phyloP scores from a whole-genome alignment of 2,888 invertebrate genomes.

The Bibio marci region DNA sequence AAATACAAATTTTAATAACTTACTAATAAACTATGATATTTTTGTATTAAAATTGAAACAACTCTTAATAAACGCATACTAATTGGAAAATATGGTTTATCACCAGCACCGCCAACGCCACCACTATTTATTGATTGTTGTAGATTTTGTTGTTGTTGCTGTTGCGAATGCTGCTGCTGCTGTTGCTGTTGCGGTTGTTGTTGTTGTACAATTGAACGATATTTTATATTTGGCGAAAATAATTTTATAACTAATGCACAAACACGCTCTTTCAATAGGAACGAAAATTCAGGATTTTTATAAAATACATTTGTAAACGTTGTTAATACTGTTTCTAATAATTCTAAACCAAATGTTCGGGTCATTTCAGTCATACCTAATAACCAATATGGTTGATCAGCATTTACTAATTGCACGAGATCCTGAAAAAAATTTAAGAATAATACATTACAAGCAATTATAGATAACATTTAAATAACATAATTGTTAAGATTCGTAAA shows the following conservation, averaged over 20 bases:
- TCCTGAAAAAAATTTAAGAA: slow-evolving; percentile 50
- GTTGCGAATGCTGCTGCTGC: slow-evolving; percentile 37
- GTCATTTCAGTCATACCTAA: slow-evolving; percentile 95
- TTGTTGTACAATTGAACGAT: slow-evolving; percentile 42
- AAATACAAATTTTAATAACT: slow-evolving; percentile 16
- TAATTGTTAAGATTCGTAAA: background rate
- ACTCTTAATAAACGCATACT: slow-evolving; percentile 87
- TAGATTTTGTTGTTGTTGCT: too few relatives aligned
- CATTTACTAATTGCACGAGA: slow-evolving; percentile 89
- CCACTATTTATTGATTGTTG: too few relatives aligned
- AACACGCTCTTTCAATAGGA: slow-evolving; percentile 87
- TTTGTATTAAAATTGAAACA: slow-evolving; percentile 82
- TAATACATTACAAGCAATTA: background rate
- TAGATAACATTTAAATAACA: background rate
- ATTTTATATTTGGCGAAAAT: slow-evolving; percentile 97
- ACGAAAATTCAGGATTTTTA: slow-evolving; percentile 87
- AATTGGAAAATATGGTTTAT: slow-evolving; percentile 92
- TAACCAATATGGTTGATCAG: slow-evolving; percentile 90
- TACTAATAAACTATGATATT: slow-evolving; percentile 80
- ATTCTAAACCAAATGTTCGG: slow-evolving; percentile 86
- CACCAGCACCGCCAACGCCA: slow-evolving; percentile 38
- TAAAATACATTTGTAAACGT: slow-evolving; percentile 73
- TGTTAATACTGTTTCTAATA: slow-evolving; percentile 82
- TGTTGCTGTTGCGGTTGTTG: slow-evolving; percentile 34
- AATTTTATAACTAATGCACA: slow-evolving; percentile 96